Evolutionary conservation across 2,797 vertebrate species (phyloP).

Genomic region (Holocentrus rufus): DNA sequence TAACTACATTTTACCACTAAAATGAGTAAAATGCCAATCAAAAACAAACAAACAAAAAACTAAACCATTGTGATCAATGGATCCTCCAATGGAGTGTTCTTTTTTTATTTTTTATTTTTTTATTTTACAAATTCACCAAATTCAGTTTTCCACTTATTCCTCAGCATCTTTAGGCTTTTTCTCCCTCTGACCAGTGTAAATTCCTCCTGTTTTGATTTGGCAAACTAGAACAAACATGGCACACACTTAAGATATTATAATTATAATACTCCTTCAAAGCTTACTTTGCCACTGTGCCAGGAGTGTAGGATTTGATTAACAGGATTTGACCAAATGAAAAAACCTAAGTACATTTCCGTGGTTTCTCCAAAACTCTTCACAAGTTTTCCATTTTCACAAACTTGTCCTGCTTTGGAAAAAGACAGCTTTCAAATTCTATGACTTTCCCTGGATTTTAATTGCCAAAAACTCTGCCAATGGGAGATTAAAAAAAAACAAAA

Average conservation of each 20-base stretch:
- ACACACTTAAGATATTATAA: conserved; percentile 37
- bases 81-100: neutral
- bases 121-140: conserved; percentile 15
- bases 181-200: neutral
- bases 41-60: neutral
- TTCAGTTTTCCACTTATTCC: conserved; percentile 3
- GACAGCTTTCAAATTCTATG: neutral
- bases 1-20: neutral
- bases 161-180: conserved; percentile 2
- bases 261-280: neutral
- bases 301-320: conserved; percentile 16
- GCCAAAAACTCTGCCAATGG: neutral
- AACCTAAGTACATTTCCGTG: neutral
- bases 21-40: neutral
- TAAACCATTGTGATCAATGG: neutral
- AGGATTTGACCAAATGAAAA: conserved; percentile 8
- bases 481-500: neutral
- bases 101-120: too few relatives aligned
- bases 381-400: conserved; percentile 1
- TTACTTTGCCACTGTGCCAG: conserved; percentile 3
- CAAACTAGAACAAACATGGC: conserved; percentile 7
- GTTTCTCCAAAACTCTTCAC: conserved; percentile 14
- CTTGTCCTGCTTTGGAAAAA: neutral
- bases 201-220: conserved; percentile 29
- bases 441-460: neutral